Conservation (phyloP, 2,888 invertebrate genomes). For the Xylocampa areola region DNA sequence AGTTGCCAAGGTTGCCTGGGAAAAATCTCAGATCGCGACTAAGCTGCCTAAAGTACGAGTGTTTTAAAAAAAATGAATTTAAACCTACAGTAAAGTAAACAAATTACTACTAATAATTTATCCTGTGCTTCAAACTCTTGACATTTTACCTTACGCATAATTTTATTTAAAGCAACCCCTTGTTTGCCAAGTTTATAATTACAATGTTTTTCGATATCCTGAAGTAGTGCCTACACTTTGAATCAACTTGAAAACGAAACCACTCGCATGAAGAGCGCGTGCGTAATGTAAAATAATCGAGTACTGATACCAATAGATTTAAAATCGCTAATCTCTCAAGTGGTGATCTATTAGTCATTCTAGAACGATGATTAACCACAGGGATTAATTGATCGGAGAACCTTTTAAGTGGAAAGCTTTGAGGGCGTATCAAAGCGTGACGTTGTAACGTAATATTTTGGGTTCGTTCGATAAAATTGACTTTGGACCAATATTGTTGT, state of each 20-base stretch:
- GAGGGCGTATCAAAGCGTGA: conserved; percentile 68
- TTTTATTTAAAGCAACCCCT: not conserved
- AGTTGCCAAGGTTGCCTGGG: too few species aligned
- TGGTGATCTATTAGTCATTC: conserved; percentile 47
- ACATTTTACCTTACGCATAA: not conserved
- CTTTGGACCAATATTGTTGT: too few species aligned
- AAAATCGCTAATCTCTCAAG: conserved; percentile 53
- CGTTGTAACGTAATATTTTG: conserved; percentile 62
- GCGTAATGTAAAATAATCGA: conserved; percentile 22
- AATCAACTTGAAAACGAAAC: conserved; percentile 45
- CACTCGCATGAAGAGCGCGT: conserved; percentile 35
- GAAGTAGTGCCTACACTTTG: conserved; percentile 31
- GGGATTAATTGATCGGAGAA: conserved; percentile 66
- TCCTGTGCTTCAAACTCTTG: not conserved
- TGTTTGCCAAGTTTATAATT: conserved; percentile 8
- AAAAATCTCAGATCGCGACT: too few species aligned
- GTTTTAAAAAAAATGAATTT: too few species aligned
- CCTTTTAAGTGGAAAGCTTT: conserved; percentile 65
- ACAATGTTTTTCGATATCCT: conserved; percentile 26
- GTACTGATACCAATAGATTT: conserved; percentile 53
- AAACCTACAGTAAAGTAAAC: too few species aligned
- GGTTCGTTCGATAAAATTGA: conserved; percentile 21
- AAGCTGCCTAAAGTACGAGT: too few species aligned
- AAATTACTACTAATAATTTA: too few species aligned
- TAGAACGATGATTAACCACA: conserved; percentile 41